Evolutionary conservation across 2,113 vertebrate species (phyloP), one percentile per base, ranked within the genome.

Genomic region (Siniperca chuatsi): DNA sequence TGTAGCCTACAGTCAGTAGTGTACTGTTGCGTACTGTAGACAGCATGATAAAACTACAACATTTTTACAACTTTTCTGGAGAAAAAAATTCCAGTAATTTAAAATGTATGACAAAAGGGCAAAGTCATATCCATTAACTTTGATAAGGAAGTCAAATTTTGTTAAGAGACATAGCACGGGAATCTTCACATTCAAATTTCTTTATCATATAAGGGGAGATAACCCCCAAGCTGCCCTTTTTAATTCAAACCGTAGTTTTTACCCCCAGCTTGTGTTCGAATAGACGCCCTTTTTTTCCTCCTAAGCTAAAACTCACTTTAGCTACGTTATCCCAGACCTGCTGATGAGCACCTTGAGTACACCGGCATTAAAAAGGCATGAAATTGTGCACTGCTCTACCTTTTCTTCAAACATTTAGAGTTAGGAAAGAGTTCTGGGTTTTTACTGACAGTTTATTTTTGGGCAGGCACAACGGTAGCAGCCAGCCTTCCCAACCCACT

Each of bases 361-460:
- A 54, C 54, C 1, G 2, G 48, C 74, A 82, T 83, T 84, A 85
- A 84, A 91, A 83, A 85, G 58, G 60, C 82, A 79, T 85, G 70
- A 78, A 64, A 83, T 50, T 82, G 64, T 66, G 37, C 79, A 18
- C 64, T 8, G 15, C 18, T 73, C 57, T 52, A 74, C 76, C 69
- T 86, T 84, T 55, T n/a, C 62, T 62, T 67, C 62, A 88, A 67
- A 75, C 69, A 62, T 79, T 84, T 61, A 79, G 52, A 82, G 67
- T 57, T 33, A 23, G 33, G 70, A 61, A 42, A 54, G 25, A 67
- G 71, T 58, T 73, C 35, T 8, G 8, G 72, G 3, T 40, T 55
- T 87, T 87, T 66, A 81, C 58, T 79, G 71, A 79, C 60, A 0
- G 46, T 87, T 78, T 87, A 83, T 85, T 88, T 87, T 78, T 21